Evolutionary conservation across 2,797 vertebrate species (phyloP).

Genomic region (Melanotaenia parkinsoni): DNA sequence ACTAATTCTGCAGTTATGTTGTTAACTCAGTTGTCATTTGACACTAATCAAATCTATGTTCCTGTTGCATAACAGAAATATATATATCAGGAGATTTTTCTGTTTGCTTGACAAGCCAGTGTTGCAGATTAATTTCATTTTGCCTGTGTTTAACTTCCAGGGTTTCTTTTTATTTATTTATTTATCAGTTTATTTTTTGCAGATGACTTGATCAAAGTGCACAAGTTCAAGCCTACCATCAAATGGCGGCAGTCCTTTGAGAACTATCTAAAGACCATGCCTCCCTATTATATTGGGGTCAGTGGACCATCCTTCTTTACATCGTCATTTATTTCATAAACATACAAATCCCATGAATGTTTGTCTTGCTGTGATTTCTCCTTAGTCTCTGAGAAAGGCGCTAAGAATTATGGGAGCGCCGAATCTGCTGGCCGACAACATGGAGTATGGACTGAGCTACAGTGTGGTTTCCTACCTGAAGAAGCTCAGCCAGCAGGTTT

Average conservation of each 20-base stretch:
- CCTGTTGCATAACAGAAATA: neutral
- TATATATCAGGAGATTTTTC: neutral
- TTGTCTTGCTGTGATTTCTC: constrained; percentile 36
- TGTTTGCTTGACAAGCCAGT: neutral
- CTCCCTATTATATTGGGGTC: constrained; percentile 97
- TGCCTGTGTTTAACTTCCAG: neutral
- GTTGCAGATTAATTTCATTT: neutral
- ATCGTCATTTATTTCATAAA: neutral
- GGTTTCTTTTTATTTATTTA: neutral
- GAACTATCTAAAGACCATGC: constrained; percentile 98
- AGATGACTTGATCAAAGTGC: constrained; percentile 99
- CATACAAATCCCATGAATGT: accelerated
- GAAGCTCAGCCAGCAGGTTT: constrained; percentile 99
- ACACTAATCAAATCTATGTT: neutral
- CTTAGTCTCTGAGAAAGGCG: constrained; percentile 96
- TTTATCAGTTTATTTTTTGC: constrained; percentile 26
- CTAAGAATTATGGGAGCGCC: constrained; percentile 99
- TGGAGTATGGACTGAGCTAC: constrained; percentile 99
- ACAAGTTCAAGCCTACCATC: constrained; percentile 98
- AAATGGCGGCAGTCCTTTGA: constrained; percentile 99
- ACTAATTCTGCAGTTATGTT: neutral
- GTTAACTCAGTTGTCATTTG: neutral
- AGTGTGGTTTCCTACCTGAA: constrained; percentile 99
- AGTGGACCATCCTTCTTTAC: constrained; percentile 17
- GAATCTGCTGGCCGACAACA: constrained; percentile 97